phyloP scores from a whole-genome alignment of 2,113 vertebrate species.

The Calypte anna region DNA sequence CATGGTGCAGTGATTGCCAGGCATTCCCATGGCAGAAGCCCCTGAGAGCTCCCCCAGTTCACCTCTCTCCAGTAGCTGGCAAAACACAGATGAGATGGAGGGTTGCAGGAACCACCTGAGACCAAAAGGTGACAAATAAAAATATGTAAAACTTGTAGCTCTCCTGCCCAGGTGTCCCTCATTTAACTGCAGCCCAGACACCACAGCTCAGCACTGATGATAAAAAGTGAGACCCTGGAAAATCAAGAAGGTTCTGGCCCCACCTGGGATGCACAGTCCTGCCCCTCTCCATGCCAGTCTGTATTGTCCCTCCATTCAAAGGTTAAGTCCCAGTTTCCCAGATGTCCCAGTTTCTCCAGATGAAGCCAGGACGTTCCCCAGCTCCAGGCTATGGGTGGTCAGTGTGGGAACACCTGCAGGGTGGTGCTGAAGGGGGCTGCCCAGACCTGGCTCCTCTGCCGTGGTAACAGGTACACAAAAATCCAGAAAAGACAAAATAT shows the following conservation, averaged over 20 bases:
- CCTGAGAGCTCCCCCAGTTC: background rate
- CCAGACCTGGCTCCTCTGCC: background rate
- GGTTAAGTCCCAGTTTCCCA: background rate
- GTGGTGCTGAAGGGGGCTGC: background rate
- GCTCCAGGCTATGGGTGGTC: background rate
- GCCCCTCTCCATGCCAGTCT: background rate
- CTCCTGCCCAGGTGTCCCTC: background rate
- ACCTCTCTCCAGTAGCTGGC: background rate
- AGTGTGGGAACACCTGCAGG: too few species aligned
- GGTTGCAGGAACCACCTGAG: background rate
- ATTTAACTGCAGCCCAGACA: background rate
- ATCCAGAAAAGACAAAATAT: background rate
- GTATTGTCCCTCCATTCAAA: background rate
- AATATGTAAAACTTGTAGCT: background rate
- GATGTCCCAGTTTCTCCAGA: background rate
- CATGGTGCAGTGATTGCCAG: background rate
- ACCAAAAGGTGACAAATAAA: background rate
- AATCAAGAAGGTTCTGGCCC: background rate
- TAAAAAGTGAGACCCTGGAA: background rate
- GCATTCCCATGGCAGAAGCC: background rate
- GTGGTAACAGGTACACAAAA: background rate
- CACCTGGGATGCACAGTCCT: background rate
- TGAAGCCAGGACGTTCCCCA: background rate
- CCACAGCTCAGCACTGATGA: background rate
- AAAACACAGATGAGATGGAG: background rate